Evolutionary conservation across 2,888 invertebrate species (phyloP).

Genomic region (Acrobasis suavella): DNA sequence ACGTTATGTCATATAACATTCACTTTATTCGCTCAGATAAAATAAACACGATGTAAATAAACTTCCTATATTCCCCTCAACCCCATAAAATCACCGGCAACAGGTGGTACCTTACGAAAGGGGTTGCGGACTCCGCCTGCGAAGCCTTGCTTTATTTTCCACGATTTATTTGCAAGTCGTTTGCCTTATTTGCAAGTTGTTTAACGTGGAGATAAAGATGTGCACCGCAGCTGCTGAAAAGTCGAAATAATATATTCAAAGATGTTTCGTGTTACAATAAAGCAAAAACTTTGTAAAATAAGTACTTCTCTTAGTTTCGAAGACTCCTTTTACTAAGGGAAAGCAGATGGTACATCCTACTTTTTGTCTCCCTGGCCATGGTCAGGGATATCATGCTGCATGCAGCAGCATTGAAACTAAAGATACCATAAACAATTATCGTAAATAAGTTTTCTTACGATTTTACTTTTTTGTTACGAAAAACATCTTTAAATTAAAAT

Average conservation of each 20-base stretch:
- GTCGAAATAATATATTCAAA: neutral
- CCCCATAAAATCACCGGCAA: constrained; percentile 32
- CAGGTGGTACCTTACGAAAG: constrained; percentile 33
- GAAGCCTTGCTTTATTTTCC: constrained; percentile 9
- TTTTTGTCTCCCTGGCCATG: too few relatives aligned
- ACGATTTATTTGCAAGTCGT: constrained; percentile 13
- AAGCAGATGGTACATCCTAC: too few relatives aligned
- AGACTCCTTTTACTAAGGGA: too few relatives aligned
- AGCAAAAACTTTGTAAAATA: too few relatives aligned
- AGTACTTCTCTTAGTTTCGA: too few relatives aligned
- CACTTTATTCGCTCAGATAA: neutral
- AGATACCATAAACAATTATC: too few relatives aligned
- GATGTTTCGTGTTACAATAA: neutral
- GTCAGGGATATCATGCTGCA: too few relatives aligned
- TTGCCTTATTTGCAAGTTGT: constrained; percentile 11
- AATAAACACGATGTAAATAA: neutral
- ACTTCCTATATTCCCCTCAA: neutral
- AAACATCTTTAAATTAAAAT: too few relatives aligned
- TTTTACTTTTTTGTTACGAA: too few relatives aligned
- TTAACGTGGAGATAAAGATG: constrained; percentile 15
- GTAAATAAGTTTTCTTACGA: too few relatives aligned
- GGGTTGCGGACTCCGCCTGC: constrained; percentile 33
- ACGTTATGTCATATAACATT: too few relatives aligned
- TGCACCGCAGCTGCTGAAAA: constrained; percentile 3
- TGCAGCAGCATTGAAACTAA: too few relatives aligned